Percentiles rank a stretch among this genome's conserved stretches.
phyloP scores from a whole-genome alignment of 1,140 invertebrate genomes.

The Diprion similis region DNA sequence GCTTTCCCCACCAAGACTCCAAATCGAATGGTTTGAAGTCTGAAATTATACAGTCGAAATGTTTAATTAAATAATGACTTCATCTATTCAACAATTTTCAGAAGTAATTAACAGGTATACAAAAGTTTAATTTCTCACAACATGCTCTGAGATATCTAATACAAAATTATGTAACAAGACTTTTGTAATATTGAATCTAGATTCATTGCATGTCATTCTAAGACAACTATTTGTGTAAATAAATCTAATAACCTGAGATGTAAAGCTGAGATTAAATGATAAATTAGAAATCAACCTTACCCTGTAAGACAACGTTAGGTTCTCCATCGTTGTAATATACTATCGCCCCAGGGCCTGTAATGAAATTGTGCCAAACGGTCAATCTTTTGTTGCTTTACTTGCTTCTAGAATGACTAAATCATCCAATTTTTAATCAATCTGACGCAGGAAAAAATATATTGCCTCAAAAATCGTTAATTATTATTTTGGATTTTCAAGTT shows the following conservation, averaged over 20 bases:
- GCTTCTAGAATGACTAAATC: too few relatives aligned
- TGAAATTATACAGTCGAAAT: conserved; percentile 47
- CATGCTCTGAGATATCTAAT: conserved; percentile 1
- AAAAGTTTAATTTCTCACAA: conserved; percentile 12
- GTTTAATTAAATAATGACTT: not conserved
- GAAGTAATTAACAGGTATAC: conserved; percentile 2
- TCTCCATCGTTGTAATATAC: conserved; percentile 77
- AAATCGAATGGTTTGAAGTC: conserved; percentile 88
- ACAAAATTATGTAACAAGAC: conserved; percentile 9
- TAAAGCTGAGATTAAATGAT: conserved; percentile 13
- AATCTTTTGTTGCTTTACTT: too few relatives aligned
- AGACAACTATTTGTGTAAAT: not conserved
- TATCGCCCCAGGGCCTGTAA: conserved; percentile 54
- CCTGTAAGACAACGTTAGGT: conserved; percentile 69
- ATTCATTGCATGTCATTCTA: too few relatives aligned
- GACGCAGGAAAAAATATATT: too few relatives aligned
- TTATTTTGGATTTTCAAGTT: not conserved
- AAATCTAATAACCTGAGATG: conserved; percentile 2
- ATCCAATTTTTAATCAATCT: too few relatives aligned
- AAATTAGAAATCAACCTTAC: conserved; percentile 38
- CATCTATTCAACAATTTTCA: not conserved
- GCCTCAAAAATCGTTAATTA: too few relatives aligned
- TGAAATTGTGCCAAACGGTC: not conserved
- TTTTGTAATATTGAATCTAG: too few relatives aligned
- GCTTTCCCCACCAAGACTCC: conserved; percentile 87